A percentile compares a stretch with the other conserved stretches of the same genome.
phyloP scores from a whole-genome alignment of 2,888 invertebrate genomes.

The Hyposoter didymator region DNA sequence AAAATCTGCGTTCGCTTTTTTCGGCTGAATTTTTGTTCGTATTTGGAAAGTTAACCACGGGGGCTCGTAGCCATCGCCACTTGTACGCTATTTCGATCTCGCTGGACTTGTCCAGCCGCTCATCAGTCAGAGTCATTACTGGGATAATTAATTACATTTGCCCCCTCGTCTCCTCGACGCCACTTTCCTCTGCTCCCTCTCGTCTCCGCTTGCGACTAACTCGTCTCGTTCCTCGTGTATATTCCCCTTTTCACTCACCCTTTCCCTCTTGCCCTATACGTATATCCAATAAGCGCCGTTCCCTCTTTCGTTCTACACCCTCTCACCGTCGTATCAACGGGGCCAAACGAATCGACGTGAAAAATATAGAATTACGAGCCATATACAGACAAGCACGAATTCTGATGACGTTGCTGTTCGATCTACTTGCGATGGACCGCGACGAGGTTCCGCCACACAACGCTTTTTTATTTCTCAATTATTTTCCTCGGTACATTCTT shows the following conservation, averaged over 20 bases:
- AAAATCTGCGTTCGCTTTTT: background rate
- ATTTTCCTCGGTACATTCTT: background rate
- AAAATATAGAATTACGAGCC: constrained; percentile 72
- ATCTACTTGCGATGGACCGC: constrained; percentile 30
- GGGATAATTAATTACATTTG: constrained; percentile 88
- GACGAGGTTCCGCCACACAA: constrained; percentile 1
- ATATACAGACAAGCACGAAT: constrained; percentile 27
- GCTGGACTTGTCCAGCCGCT: constrained; percentile 85
- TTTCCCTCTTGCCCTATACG: constrained; percentile 66
- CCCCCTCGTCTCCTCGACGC: constrained; percentile 85
- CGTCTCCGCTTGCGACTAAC: constrained; percentile 61
- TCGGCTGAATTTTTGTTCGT: constrained; percentile 53
- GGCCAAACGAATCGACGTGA: constrained; percentile 81
- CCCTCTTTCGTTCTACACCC: constrained; percentile 50
- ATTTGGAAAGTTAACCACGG: constrained; percentile 50
- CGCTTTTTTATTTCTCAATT: background rate
- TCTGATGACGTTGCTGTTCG: constrained; percentile 52
- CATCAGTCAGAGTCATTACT: constrained; percentile 88
- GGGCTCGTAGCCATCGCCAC: constrained; percentile 80
- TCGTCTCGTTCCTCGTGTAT: constrained; percentile 65
- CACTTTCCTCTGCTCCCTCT: constrained; percentile 63
- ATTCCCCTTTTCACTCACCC: constrained; percentile 45
- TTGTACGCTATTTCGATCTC: constrained; percentile 82
- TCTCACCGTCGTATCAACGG: constrained; percentile 74
- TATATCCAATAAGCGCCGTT: constrained; percentile 61